Base-by-base conservation (phyloP, 2,888 invertebrate genomes). In the Pomacea canaliculata region DNA sequence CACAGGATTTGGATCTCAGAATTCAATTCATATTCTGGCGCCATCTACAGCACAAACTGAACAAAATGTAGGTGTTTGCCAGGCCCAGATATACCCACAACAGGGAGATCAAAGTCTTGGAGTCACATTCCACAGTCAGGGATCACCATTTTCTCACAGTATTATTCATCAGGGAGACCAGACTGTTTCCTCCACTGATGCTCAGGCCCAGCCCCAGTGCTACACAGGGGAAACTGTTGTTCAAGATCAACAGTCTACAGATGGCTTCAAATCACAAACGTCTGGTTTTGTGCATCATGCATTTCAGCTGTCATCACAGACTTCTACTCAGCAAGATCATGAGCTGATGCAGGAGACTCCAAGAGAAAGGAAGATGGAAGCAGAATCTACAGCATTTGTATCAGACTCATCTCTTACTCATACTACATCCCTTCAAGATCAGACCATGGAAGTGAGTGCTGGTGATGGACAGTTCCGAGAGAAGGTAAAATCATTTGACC, bases 321-420 rank as follows among this genome's bases (percentile, higher is more conserved):
- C 73, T 46, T 12, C 60, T 8, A 23, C 19, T 27, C 23, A 56
- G 7, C 18, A 66, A n/a, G 60, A 13, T 12, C 68, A 27, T 62
- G 62, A 63, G 46, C 74, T 69, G 5, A 68, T 73, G 73, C 68
- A 73, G 46, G 73, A 73, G n/a, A 56, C 37, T 13, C 67, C 68
- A 19, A 67, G 59, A 13, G 59, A 66, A n/a, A 72, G 16, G 2
- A 72, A 66, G 18, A 73, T 73, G 49, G 73, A 73, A 46, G 67
- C 73, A 16, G 67, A 73, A 67, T 66, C 67, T 19, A 46, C 66
- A 18, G 73, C 56, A 19, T 67, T 73, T 51, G 59, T 73, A 23
- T 59, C 66, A n/a, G 51, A 19, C 10, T 23, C 63, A 63, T 19
- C 10, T 63, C 63, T 19, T 63, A 16, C 27, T 63, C 63, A 12